A percentile compares a stretch with the other conserved stretches of the same genome.
phyloP scores from a whole-genome alignment of 2,113 vertebrate species.

The Carassius auratus region DNA sequence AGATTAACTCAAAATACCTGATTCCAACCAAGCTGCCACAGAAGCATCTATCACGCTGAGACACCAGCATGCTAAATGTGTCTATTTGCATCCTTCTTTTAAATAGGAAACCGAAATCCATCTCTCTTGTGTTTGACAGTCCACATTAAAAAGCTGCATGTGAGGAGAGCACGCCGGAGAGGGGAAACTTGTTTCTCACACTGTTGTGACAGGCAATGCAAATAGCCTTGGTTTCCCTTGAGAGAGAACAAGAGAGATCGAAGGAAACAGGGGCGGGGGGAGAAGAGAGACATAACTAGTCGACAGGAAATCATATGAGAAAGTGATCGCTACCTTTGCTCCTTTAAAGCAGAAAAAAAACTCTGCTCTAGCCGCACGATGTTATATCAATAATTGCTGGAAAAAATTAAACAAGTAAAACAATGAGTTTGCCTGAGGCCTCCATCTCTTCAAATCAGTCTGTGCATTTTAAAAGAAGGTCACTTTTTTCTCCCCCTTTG shows the following conservation, averaged over 20 bases:
- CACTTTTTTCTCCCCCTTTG: constrained; percentile 76
- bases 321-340: constrained; percentile 51
- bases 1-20: constrained; percentile 71
- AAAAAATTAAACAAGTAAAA: constrained; percentile 79
- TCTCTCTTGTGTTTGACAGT: constrained; percentile 73
- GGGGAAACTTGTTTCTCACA: constrained; percentile 73
- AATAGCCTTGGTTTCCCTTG: constrained; percentile 66
- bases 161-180: constrained; percentile 60
- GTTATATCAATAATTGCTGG: constrained; percentile 83
- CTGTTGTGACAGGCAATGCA: constrained; percentile 77
- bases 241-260: constrained; percentile 59
- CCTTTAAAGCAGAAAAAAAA: constrained; percentile 65
- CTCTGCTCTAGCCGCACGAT: constrained; percentile 72
- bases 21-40: constrained; percentile 57
- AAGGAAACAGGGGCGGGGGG: constrained; percentile 46
- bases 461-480: constrained; percentile 86
- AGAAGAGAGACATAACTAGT: constrained; percentile 54
- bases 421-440: constrained; percentile 74
- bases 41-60: constrained; percentile 66
- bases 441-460: constrained; percentile 71
- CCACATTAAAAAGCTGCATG: constrained; percentile 68
- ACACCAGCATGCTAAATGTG: constrained; percentile 70
- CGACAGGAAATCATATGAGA: constrained; percentile 47
- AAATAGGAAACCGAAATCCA: constrained; percentile 59
- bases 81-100: constrained; percentile 66